Evolutionary conservation across 2,113 vertebrate species (phyloP).

Genomic region (Rissa tridactyla): DNA sequence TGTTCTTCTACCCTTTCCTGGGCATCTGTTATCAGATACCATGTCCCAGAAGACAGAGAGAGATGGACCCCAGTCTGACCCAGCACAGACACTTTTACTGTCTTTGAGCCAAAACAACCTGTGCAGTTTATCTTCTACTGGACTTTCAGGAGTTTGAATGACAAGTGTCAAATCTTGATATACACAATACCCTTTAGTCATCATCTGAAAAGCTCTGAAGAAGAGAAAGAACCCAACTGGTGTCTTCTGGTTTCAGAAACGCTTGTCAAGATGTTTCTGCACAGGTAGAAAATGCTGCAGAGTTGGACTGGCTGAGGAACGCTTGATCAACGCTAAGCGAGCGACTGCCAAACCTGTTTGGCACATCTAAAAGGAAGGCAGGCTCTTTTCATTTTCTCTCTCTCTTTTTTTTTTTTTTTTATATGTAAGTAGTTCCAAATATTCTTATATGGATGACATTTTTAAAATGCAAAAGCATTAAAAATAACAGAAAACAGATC

Average conservation of each 20-base stretch:
- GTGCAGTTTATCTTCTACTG: neutral
- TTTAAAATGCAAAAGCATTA: conserved; percentile 39
- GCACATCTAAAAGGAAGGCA: conserved; percentile 10
- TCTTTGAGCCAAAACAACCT: neutral
- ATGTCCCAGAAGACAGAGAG: neutral
- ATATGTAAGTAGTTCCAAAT: conserved; percentile 10
- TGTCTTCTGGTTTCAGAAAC: neutral
- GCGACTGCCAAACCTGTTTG: conserved; percentile 1
- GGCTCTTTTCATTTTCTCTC: conserved; percentile 31
- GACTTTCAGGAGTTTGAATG: neutral
- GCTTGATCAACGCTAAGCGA: neutral
- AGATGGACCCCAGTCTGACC: neutral
- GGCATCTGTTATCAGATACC: neutral
- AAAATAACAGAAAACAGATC: conserved; percentile 46
- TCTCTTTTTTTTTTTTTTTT: neutral
- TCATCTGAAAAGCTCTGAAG: neutral
- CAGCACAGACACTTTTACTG: neutral
- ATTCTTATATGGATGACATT: neutral
- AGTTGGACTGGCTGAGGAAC: neutral
- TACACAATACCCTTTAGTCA: neutral
- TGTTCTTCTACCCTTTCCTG: neutral
- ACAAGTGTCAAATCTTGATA: neutral
- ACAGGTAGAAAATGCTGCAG: neutral
- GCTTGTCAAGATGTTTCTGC: neutral
- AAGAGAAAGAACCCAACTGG: neutral